Conservation (phyloP, 2,888 invertebrate species). For the Alloplasta piceator region DNA sequence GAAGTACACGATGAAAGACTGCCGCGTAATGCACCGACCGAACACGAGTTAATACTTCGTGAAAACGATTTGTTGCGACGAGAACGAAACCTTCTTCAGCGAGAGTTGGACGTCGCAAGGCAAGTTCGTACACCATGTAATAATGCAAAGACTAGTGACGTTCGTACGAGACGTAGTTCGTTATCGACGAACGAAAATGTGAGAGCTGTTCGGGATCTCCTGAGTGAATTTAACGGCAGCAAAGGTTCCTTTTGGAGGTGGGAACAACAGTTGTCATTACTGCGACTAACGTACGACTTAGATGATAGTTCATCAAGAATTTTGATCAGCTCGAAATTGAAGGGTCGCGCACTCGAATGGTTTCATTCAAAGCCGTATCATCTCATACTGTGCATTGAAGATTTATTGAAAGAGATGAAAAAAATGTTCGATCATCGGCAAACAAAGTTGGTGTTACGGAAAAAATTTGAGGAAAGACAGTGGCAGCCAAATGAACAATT, state of each 20-base stretch:
- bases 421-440: conserved; percentile 2
- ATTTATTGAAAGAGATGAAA: background rate
- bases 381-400: conserved; percentile 7
- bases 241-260: conserved; percentile 36
- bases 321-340: conserved; percentile 42
- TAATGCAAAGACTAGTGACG: too few relatives aligned
- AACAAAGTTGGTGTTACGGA: conserved; percentile 4
- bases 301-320: conserved; percentile 46
- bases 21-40: too few relatives aligned
- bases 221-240: conserved; percentile 44
- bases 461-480: background rate
- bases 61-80: too few relatives aligned
- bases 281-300: conserved; percentile 23
- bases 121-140: too few relatives aligned
- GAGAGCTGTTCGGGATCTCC: conserved; percentile 13
- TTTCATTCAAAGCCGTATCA: conserved; percentile 44
- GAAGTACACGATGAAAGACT: too few relatives aligned
- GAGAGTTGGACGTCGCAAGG: too few relatives aligned
- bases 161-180: too few relatives aligned
- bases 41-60: too few relatives aligned
- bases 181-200: too few relatives aligned
- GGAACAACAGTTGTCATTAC: conserved; percentile 39
- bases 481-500: conserved; percentile 29
- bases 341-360: conserved; percentile 42
- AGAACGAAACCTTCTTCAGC: too few relatives aligned